Conservation (phyloP, 2,888 invertebrate genomes). For the Dusona sp. region DNA sequence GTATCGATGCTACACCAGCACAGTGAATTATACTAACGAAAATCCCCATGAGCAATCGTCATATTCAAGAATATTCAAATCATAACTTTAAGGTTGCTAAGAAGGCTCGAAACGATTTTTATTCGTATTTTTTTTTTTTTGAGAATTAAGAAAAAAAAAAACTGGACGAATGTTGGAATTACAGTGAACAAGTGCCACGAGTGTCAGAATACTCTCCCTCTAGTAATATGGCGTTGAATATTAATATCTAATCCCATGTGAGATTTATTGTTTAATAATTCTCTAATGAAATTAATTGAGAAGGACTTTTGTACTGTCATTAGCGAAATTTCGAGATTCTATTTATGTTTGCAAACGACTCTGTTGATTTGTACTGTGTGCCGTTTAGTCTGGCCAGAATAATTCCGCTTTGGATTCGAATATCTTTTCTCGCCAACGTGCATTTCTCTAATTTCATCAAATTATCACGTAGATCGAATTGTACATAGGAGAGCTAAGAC, state of each 20-base stretch:
- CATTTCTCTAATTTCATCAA: neutral
- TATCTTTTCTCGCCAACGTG: neutral
- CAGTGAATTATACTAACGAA: neutral
- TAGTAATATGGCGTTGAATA: neutral
- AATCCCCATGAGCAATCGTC: neutral
- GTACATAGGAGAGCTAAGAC: neutral
- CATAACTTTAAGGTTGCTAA: neutral
- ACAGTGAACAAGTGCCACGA: neutral
- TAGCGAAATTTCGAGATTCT: neutral
- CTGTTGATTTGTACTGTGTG: neutral
- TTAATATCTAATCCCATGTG: neutral
- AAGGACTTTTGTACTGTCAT: neutral
- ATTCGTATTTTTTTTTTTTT: neutral
- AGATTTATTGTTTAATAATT: neutral
- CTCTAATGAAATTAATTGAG: neutral
- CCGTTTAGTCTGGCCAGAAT: neutral
- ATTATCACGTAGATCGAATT: neutral
- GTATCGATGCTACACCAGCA: neutral
- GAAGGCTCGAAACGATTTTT: neutral
- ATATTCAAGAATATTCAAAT: neutral
- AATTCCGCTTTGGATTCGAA: neutral
- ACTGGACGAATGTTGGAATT: neutral
- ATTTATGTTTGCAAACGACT: neutral
- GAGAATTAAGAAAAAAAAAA: neutral
- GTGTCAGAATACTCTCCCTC: neutral